Evolutionary conservation across 2,113 vertebrate species (phyloP).

Genomic region (Sigmodon hispidus): DNA sequence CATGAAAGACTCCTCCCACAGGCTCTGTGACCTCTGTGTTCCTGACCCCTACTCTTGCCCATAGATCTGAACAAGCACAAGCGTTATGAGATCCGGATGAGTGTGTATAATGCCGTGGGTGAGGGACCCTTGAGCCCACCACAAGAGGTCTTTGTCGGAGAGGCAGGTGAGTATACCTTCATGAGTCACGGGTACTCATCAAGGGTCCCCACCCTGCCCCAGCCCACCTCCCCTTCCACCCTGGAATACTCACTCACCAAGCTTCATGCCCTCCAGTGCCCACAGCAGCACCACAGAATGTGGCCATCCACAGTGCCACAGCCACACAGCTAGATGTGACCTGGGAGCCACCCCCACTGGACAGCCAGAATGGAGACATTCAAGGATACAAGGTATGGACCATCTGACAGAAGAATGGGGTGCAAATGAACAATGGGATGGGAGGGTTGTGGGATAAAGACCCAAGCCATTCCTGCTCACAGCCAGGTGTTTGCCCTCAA

Average conservation of each 20-base stretch:
- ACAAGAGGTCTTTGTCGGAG: conserved; percentile 97
- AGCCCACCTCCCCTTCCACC: accelerated
- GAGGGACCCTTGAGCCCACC: conserved; percentile 94
- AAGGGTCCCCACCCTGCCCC: accelerated
- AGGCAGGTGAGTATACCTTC: conserved; percentile 90
- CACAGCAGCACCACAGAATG: conserved; percentile 91
- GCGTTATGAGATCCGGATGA: conserved; percentile 97
- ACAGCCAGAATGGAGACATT: conserved; percentile 96
- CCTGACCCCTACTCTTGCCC: neutral
- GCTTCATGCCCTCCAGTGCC: conserved; percentile 88
- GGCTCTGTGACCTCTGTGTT: neutral
- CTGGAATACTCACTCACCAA: too few relatives aligned
- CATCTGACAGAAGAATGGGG: accelerated
- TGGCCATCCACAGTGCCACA: conserved; percentile 90
- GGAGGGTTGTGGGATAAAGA: accelerated
- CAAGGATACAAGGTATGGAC: conserved; percentile 95
- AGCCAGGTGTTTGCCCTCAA: accelerated
- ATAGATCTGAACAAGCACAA: conserved; percentile 95
- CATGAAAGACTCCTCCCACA: accelerated
- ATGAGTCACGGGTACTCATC: neutral
- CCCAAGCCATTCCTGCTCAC: neutral
- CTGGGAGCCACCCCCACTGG: conserved; percentile 93
- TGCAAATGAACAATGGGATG: accelerated
- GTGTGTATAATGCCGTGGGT: conserved; percentile 94
- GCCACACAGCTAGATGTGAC: conserved; percentile 97